Base-by-base conservation (phyloP, 1,140 invertebrate genomes). In the Trichoplusia ni region DNA sequence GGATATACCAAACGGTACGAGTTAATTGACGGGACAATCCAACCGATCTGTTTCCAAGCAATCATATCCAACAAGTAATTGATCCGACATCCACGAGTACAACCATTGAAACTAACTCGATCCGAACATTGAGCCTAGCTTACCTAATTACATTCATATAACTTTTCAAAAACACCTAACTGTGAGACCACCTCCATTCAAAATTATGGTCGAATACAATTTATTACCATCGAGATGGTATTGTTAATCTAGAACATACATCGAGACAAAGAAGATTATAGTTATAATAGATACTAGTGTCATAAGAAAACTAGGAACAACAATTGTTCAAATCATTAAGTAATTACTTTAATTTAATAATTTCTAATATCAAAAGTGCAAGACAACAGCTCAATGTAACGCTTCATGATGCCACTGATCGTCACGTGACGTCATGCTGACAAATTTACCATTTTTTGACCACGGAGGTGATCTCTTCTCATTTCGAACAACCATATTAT, bases 21-120 rank as follows among this genome's bases (percentile, higher is more conserved):
- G 33, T 75, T 89, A 89, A 89, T 89, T 89, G 86, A 89, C 86
- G 80, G 82, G 72, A 73, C 71, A 81, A 75, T 54, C 72, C 66
- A 58, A 69, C 61, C 23, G 19, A 73, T 69, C 67, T 44, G 40
- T 29, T 21, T 44, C 40, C 54, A 59, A 46, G 38, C 16, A 44
- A 59, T 70, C 33, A 33, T 42, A 19, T 35, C 66, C 77, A 80
- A 81, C 77, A 75, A 73, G 31, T 59, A 56, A 54, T 47, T 51
- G 29, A 49, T 49, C 18, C 23, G 58, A 56, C 49, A 65, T 69
- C 51, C 67, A 69, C 62, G 35, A 61, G 35, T 69, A 81, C 74
- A 78, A 82, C 73, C 78, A 71, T 71, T 65, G 67, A 74, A 61
- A 42, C 58, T 67, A 46, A 53, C 11, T 49, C 72, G 35, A 73